Conservation (phyloP, 1,140 invertebrate species). For the Phymorhynchus buccinoides region DNA sequence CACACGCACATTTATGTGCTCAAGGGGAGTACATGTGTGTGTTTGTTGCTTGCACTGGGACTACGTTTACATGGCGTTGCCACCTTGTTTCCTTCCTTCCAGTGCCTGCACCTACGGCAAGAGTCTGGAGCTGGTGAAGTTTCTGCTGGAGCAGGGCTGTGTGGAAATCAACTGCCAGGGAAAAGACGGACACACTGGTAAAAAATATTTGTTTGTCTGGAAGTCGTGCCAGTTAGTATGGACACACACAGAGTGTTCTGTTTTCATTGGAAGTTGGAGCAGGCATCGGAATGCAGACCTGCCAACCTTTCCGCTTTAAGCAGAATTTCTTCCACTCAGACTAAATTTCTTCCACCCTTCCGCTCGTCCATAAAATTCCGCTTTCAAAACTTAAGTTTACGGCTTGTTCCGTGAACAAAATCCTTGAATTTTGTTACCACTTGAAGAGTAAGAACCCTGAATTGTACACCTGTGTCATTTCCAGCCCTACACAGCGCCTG, state of each 20-base stretch:
- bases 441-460: too few species aligned
- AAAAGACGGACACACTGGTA: conserved; percentile 74
- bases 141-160: conserved; percentile 72
- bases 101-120: conserved; percentile 75
- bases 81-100: conserved; percentile 31
- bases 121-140: conserved; percentile 74
- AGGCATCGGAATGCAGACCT: conserved; percentile 75
- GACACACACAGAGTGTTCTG: conserved; percentile 74
- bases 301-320: too few species aligned
- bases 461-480: too few species aligned
- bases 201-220: too few species aligned
- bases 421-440: too few species aligned
- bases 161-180: conserved; percentile 75
- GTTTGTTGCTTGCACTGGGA: not conserved
- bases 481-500: conserved; percentile 76
- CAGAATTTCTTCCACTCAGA: too few species aligned
- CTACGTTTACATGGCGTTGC: too few species aligned
- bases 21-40: not conserved
- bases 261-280: conserved; percentile 75
- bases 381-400: too few species aligned
- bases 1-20: too few species aligned
- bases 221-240: conserved; percentile 76
- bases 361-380: too few species aligned
- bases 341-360: too few species aligned
- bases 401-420: too few species aligned